Conservation (phyloP, 2,113 vertebrate species). For the Pimephales promelas region DNA sequence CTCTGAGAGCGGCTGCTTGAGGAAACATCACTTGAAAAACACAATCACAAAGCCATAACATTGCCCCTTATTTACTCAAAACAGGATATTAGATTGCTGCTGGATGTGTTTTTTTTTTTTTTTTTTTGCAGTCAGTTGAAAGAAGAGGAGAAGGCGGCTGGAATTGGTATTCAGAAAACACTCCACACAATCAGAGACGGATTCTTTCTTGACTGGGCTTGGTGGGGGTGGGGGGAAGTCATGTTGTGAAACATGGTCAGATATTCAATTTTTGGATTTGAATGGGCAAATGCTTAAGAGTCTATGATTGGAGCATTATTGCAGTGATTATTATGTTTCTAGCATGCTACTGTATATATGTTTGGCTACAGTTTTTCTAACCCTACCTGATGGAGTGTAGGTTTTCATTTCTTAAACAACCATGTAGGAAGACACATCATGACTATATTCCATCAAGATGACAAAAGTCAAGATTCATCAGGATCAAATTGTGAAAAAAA, state of each 20-base stretch:
- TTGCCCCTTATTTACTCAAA: constrained; percentile 1
- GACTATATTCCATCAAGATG: too few relatives aligned
- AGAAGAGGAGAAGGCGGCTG: not conserved
- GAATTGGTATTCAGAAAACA: constrained; percentile 33
- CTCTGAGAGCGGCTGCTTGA: not conserved
- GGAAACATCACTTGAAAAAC: constrained; percentile 3
- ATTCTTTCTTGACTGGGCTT: not conserved
- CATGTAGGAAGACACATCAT: too few relatives aligned
- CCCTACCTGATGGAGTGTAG: too few relatives aligned
- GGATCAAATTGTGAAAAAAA: too few relatives aligned
- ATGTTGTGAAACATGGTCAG: not conserved
- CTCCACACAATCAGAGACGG: not conserved
- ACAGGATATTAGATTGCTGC: constrained; percentile 35
- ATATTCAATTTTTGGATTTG: not conserved
- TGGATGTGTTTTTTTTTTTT: not conserved
- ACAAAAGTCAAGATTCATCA: too few relatives aligned
- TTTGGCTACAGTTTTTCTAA: too few relatives aligned
- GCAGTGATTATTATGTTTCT: too few relatives aligned
- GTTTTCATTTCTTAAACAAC: too few relatives aligned
- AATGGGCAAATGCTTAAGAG: too few relatives aligned
- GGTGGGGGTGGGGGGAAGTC: not conserved
- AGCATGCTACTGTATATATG: too few relatives aligned
- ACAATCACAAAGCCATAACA: constrained; percentile 13
- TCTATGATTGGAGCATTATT: too few relatives aligned
- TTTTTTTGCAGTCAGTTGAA: not conserved